These are phyloP conservation scores for Petrocephalus sullivani DNA, from an alignment of 2,797 vertebrate species.

Conservation along the genomic window DNA sequence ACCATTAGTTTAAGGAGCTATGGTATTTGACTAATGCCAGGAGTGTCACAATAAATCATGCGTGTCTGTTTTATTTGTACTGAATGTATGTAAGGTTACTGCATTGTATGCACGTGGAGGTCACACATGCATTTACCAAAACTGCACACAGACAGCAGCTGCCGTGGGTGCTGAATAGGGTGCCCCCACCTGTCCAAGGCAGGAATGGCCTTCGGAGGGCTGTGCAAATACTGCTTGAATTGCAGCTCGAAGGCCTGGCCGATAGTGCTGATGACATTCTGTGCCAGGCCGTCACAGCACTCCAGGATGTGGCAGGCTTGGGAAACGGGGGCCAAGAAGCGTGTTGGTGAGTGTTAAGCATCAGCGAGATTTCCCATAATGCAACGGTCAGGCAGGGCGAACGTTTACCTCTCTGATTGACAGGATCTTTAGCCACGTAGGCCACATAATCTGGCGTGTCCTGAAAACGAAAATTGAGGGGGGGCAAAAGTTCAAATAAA, in stretches of 20 bases:
- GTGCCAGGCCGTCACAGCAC: conserved; percentile 86
- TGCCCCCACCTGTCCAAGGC: conserved; percentile 75
- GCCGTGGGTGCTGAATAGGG: not conserved
- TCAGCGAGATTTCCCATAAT: not conserved
- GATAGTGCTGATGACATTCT: conserved; percentile 91
- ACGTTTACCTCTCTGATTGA: conserved; percentile 90
- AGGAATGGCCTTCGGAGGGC: conserved; percentile 75
- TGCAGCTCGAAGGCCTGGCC: conserved; percentile 96
- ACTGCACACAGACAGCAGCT: not conserved
- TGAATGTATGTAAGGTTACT: not conserved
- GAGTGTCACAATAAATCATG: not conserved
- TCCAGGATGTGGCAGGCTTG: conserved; percentile 95
- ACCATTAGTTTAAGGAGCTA: not conserved
- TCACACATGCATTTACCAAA: not conserved
- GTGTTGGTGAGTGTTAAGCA: not conserved
- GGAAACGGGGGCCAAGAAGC: conserved; percentile 19
- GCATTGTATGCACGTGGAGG: not conserved
- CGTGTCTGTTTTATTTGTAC: not conserved
- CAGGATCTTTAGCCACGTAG: conserved; percentile 94
- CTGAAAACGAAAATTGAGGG: conserved; percentile 53
- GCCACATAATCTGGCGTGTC: conserved; percentile 93
- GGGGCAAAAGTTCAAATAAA: not conserved
- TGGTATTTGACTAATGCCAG: not conserved
- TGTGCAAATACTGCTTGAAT: conserved; percentile 95
- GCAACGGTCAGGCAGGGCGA: not conserved